Percentiles rank a stretch among this genome's conserved stretches.
phyloP scores from a whole-genome alignment of 2,113 vertebrate genomes.

The Corvus cornix region DNA sequence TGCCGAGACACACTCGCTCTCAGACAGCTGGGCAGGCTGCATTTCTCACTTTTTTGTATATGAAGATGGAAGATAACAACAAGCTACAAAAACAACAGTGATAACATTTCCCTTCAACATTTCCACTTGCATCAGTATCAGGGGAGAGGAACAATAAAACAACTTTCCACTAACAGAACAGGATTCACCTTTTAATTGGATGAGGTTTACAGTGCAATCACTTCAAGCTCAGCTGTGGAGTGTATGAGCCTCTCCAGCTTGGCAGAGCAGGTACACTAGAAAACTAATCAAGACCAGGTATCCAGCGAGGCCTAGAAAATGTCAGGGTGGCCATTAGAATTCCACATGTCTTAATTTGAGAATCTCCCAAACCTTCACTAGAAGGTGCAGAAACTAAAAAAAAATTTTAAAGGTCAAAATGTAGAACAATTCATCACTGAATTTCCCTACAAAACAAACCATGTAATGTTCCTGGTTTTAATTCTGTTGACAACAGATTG shows the following conservation, averaged over 20 bases:
- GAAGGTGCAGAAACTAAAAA: neutral
- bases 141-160: slow-evolving; percentile 52
- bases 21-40: slow-evolving; percentile 15
- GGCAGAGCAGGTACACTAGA: slow-evolving; percentile 8
- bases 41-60: slow-evolving; percentile 29
- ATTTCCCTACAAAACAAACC: slow-evolving; percentile 55
- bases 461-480: slow-evolving; percentile 27
- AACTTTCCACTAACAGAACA: slow-evolving; percentile 56
- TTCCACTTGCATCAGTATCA: neutral
- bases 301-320: slow-evolving; percentile 55
- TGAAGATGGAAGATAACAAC: slow-evolving; percentile 43
- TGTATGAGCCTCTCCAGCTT: neutral
- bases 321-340: slow-evolving; percentile 58
- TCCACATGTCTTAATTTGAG: slow-evolving; percentile 43
- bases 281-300: slow-evolving; percentile 57
- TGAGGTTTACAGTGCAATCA: slow-evolving; percentile 25
- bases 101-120: slow-evolving; percentile 20
- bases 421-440: slow-evolving; percentile 32
- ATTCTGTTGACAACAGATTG: slow-evolving; percentile 62
- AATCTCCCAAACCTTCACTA: neutral
- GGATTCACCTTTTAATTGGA: slow-evolving; percentile 57
- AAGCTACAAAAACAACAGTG: neutral
- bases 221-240: neutral
- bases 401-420: slow-evolving; percentile 53
- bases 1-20: neutral